phyloP scores from a whole-genome alignment of 92 coral and sea anemone species.

The Isaurus tuberculatus region DNA sequence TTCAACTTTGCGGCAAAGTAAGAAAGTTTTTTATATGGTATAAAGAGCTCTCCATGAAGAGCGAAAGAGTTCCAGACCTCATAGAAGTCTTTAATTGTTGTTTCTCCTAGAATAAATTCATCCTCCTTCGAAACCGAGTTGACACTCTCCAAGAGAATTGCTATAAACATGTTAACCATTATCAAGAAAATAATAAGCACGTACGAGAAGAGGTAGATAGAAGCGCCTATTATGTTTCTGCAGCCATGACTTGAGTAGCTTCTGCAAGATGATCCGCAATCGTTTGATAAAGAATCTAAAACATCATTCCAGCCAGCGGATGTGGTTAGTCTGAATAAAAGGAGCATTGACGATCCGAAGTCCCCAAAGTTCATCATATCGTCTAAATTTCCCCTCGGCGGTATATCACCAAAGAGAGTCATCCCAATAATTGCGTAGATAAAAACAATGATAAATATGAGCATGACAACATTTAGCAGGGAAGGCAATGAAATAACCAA shows the following conservation, averaged over 20 bases:
- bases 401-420: constrained; percentile 88
- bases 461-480: constrained; percentile 83
- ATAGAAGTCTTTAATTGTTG: constrained; percentile 82
- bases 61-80: constrained; percentile 82
- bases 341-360: constrained; percentile 80
- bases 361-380: constrained; percentile 88
- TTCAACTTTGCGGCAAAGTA: constrained; percentile 80
- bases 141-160: constrained; percentile 89
- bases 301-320: constrained; percentile 97
- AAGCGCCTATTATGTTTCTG: constrained; percentile 57
- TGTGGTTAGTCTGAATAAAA: constrained; percentile 86
- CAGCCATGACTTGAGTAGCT: constrained; percentile 69
- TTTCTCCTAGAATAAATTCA: constrained; percentile 83
- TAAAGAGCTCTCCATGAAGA: constrained; percentile 74
- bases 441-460: constrained; percentile 82
- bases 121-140: constrained; percentile 87
- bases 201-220: constrained; percentile 70
- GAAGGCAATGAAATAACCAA: constrained; percentile 91
- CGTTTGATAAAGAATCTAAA: constrained; percentile 70
- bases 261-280: constrained; percentile 62
- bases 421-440: constrained; percentile 97
- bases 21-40: constrained; percentile 74
- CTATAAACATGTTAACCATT: constrained; percentile 96
- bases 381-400: constrained; percentile 76
- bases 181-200: constrained; percentile 78